A percentile compares a stretch with the other conserved stretches of the same genome.
Conservation (phyloP, 2,797 vertebrate genomes). For the Echeneis naucrates region DNA sequence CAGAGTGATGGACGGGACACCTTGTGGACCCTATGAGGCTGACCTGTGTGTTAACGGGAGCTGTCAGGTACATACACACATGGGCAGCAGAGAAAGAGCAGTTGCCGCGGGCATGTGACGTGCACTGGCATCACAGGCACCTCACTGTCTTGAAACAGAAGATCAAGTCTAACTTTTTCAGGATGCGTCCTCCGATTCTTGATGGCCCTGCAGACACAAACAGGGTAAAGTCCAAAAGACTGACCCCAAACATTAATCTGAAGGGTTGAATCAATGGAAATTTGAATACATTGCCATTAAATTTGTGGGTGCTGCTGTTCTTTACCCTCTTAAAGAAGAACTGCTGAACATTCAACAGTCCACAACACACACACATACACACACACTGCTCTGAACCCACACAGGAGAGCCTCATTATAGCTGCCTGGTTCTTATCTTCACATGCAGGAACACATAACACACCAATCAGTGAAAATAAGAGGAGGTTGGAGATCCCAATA, state of each 20-base stretch:
- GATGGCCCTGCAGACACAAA: neutral
- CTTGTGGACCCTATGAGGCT: constrained; percentile 93
- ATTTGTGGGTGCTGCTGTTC: too few species aligned
- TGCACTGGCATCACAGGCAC: neutral
- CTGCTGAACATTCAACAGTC: neutral
- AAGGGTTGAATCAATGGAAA: neutral
- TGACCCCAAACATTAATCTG: constrained; percentile 1
- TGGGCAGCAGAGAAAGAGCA: too few species aligned
- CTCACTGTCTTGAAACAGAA: neutral
- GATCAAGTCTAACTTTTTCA: too few species aligned
- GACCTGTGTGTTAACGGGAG: constrained; percentile 95
- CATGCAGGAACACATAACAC: neutral
- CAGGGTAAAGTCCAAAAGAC: neutral
- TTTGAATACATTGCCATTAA: neutral
- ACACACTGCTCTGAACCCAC: neutral
- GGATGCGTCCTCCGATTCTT: neutral
- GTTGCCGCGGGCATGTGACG: too few species aligned
- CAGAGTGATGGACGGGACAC: constrained; percentile 94
- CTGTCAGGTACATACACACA: constrained; percentile 89
- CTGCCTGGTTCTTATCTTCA: neutral
- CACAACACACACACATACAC: neutral
- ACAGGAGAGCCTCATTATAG: neutral
- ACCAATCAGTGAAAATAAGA: neutral
- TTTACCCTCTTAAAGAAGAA: neutral
- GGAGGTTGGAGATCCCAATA: constrained; percentile 7